Percentiles rank a stretch among this genome's conserved stretches.
Evolutionary conservation across 2,888 invertebrate genomes (phyloP).

Genomic region (Eurytoma adleriae): DNA sequence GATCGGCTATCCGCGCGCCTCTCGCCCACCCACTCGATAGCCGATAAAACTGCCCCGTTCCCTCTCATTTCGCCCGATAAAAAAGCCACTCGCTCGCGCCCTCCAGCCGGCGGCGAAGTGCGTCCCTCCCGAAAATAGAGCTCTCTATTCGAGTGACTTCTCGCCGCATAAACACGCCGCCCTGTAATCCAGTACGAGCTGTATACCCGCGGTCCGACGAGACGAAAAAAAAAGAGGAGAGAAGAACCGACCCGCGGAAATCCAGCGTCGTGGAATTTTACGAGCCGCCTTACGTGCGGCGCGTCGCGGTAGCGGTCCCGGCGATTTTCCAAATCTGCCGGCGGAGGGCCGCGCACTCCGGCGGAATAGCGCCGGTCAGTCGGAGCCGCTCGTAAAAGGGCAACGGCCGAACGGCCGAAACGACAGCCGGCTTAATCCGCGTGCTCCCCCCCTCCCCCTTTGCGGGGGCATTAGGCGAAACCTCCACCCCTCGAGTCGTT

Average conservation of each 20-base stretch:
- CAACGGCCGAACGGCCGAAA: conserved; percentile 24
- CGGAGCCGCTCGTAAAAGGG: conserved; percentile 23
- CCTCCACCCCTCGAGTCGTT: conserved; percentile 7
- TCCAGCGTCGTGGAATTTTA: conserved; percentile 48
- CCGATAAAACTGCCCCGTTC: conserved; percentile 2
- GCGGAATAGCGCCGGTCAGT: neutral
- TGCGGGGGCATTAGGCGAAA: conserved; percentile 30
- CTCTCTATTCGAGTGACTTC: conserved; percentile 48
- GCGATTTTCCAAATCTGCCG: conserved; percentile 36
- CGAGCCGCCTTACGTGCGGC: neutral
- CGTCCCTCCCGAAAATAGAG: conserved; percentile 34
- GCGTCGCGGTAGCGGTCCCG: neutral
- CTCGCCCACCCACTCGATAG: conserved; percentile 7
- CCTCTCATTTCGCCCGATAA: conserved; percentile 16
- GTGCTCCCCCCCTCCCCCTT: neutral
- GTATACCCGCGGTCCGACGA: neutral
- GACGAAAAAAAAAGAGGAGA: neutral
- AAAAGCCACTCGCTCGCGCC: conserved; percentile 16
- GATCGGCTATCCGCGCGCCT: neutral
- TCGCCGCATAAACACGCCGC: conserved; percentile 42
- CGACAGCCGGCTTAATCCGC: conserved; percentile 16
- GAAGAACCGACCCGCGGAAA: neutral
- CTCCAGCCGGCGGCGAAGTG: neutral
- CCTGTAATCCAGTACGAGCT: neutral
- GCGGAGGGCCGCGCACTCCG: neutral